These are phyloP conservation scores for Phalloptychus januarius DNA, from an alignment of 2,797 vertebrate genomes.

Conservation along the genomic window DNA sequence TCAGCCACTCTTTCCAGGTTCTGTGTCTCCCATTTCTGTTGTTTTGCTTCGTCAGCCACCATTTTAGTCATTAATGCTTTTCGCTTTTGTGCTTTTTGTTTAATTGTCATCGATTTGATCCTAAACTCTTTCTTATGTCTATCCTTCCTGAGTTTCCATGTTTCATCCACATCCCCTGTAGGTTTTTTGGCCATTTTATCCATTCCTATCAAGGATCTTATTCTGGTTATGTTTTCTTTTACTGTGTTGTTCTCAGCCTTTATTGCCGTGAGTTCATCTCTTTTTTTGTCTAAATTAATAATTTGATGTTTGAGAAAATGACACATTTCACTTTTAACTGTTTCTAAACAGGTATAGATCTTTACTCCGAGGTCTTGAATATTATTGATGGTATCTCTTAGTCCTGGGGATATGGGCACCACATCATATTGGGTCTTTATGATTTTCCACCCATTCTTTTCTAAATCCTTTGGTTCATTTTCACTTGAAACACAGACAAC, in stretches of 20 bases:
- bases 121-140: neutral
- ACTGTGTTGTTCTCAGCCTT: constrained; percentile 15
- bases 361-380: constrained; percentile 33
- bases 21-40: neutral
- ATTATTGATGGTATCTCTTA: neutral
- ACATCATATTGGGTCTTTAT: neutral
- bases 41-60: neutral
- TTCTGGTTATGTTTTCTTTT: constrained; percentile 21
- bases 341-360: constrained; percentile 24
- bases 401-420: neutral
- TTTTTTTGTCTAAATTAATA: constrained; percentile 24
- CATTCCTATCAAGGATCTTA: constrained; percentile 30
- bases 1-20: neutral
- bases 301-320: constrained; percentile 29
- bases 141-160: neutral
- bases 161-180: neutral
- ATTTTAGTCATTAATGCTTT: neutral
- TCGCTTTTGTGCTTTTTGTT: neutral
- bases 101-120: neutral
- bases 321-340: constrained; percentile 21
- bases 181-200: neutral
- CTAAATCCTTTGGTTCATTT: neutral
- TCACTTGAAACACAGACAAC: neutral
- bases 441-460: constrained; percentile 6
- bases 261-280: constrained; percentile 8